These are phyloP conservation scores for Drosophila infuscata DNA, from an alignment of 2,888 invertebrate genomes.

Conservation along the genomic window DNA sequence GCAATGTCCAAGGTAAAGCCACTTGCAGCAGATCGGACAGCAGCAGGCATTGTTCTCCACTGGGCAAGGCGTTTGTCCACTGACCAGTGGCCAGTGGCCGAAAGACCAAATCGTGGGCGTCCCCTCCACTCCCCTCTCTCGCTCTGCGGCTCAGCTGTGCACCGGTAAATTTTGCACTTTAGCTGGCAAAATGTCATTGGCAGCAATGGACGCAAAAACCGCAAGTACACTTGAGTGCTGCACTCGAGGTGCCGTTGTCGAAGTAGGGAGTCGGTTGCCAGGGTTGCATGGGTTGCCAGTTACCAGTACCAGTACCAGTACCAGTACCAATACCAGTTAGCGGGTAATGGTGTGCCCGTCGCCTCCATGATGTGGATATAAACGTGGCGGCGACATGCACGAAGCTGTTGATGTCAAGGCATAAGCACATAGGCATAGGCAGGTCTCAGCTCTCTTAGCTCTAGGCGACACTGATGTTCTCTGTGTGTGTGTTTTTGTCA, in stretches of 20 bases:
- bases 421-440: conserved; percentile 54
- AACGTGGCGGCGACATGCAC: conserved; percentile 79
- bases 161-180: conserved; percentile 83
- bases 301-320: background rate
- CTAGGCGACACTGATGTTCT: conserved; percentile 33
- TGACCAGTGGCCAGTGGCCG: conserved; percentile 28
- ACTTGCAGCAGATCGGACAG: conserved; percentile 70
- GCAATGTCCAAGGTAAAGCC: conserved; percentile 75
- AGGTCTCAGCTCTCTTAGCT: conserved; percentile 40
- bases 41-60: conserved; percentile 74
- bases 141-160: conserved; percentile 47
- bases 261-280: conserved; percentile 5
- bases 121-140: conserved; percentile 7
- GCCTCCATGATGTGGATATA: conserved; percentile 62
- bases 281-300: conserved; percentile 12
- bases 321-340: background rate
- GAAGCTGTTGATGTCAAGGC: conserved; percentile 78
- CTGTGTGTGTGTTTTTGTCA: conserved; percentile 55
- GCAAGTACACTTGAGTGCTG: conserved; percentile 82
- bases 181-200: conserved; percentile 84
- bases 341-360: background rate
- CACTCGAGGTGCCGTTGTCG: conserved; percentile 81
- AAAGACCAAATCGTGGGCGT: conserved; percentile 43
- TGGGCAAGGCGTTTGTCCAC: conserved; percentile 54
- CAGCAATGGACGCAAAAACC: conserved; percentile 82